Percentiles rank a stretch among this genome's conserved stretches.
Conservation (phyloP, 2,888 invertebrate species). For the Smittia sp. region DNA sequence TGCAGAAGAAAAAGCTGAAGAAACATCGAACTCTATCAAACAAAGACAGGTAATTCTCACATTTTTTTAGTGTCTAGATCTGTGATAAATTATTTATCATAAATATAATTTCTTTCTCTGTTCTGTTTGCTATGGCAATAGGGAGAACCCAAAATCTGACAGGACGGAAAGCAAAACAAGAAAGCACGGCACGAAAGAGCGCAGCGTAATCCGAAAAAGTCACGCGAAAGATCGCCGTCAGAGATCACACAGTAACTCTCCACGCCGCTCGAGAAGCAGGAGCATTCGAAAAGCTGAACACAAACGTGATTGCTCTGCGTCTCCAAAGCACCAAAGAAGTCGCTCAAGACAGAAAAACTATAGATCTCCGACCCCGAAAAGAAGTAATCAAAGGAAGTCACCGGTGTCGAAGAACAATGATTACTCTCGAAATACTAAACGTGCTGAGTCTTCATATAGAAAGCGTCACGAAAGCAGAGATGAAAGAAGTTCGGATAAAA, state of each 20-base stretch:
- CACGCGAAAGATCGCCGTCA: constrained; percentile 45
- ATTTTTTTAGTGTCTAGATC: background rate
- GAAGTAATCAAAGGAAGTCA: too few relatives aligned
- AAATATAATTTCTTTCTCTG: too few relatives aligned
- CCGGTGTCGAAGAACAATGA: constrained; percentile 27
- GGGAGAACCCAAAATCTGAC: background rate
- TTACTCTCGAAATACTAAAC: constrained; percentile 2
- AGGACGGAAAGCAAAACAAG: background rate
- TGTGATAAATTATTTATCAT: background rate
- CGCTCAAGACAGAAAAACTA: constrained; percentile 10
- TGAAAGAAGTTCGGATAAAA: constrained; percentile 39
- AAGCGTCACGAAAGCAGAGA: background rate
- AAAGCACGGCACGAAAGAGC: constrained; percentile 33
- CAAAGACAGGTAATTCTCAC: constrained; percentile 43
- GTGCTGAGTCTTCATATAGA: background rate
- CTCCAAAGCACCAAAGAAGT: background rate
- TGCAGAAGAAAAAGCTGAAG: constrained; percentile 44
- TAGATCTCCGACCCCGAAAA: background rate
- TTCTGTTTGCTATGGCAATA: constrained; percentile 20
- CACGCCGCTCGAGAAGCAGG: background rate
- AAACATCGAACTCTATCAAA: constrained; percentile 43
- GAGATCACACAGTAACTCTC: constrained; percentile 24
- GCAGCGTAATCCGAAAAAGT: background rate
- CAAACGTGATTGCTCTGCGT: background rate
- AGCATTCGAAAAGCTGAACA: background rate